Percentiles rank a stretch among this genome's conserved stretches.
Conservation (phyloP, 53 echinoderm and acorn worm species). For the Echinarachnius parma region DNA sequence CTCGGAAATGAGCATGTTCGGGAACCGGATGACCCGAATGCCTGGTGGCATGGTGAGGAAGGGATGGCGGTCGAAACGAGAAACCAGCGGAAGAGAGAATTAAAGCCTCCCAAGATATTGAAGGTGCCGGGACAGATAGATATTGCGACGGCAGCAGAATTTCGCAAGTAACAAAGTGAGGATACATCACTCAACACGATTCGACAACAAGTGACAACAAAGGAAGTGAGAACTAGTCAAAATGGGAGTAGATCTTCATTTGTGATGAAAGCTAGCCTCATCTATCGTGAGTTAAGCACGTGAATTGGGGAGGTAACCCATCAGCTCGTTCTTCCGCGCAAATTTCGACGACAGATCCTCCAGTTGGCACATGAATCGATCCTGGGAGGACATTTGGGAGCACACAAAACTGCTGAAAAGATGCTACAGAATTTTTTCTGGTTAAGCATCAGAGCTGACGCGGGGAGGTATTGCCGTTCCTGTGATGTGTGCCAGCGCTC, state of each 20-base stretch:
- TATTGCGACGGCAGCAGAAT: neutral
- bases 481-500: conserved; percentile 54
- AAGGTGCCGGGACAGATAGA: neutral
- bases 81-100: neutral
- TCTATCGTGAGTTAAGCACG: too few relatives aligned
- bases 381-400: conserved; percentile 55
- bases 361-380: conserved; percentile 56
- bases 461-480: conserved; percentile 48
- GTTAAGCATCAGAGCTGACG: conserved; percentile 49
- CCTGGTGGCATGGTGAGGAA: neutral
- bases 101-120: neutral
- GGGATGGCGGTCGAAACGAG: conserved; percentile 11
- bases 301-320: conserved; percentile 9
- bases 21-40: conserved; percentile 9
- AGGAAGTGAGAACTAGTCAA: neutral
- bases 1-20: conserved; percentile 39
- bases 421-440: conserved; percentile 51
- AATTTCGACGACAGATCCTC: conserved; percentile 45
- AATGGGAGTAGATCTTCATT: neutral
- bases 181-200: neutral
- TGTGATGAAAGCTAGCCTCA: neutral
- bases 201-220: too few relatives aligned
- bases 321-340: conserved; percentile 48
- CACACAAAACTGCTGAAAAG: conserved; percentile 52
- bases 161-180: neutral